Evolutionary conservation across 2,797 vertebrate genomes (phyloP).

Genomic region (Aselliscus stoliczkanus): DNA sequence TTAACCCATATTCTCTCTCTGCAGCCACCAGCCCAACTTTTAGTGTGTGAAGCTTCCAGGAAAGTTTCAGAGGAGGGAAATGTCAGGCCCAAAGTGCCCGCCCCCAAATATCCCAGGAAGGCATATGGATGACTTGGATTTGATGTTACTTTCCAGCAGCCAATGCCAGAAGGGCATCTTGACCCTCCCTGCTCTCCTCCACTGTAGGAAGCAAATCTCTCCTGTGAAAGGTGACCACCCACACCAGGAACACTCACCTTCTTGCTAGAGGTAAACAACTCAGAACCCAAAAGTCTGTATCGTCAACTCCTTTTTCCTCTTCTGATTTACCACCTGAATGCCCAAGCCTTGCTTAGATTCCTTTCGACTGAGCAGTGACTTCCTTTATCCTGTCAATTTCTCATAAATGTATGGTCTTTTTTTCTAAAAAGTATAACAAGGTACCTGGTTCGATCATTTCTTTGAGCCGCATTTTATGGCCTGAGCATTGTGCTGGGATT

Average conservation of each 20-base stretch:
- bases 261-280: neutral
- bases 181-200: neutral
- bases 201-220: neutral
- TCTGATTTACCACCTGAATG: neutral
- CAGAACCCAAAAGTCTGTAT: neutral
- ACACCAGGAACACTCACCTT: neutral
- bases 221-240: neutral
- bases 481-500: neutral
- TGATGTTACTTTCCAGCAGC: neutral
- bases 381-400: neutral
- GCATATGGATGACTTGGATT: neutral
- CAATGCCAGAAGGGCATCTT: too few relatives aligned
- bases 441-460: neutral
- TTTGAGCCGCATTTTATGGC: neutral
- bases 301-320: neutral
- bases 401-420: neutral
- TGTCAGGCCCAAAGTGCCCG: neutral
- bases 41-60: too few relatives aligned
- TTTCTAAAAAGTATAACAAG: neutral
- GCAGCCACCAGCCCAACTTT: neutral
- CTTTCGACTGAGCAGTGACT: neutral
- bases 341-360: neutral
- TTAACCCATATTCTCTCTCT: neutral
- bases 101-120: neutral
- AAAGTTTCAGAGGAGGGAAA: too few relatives aligned